Evolutionary conservation across 2,797 vertebrate species (phyloP), one percentile per base, ranked within the genome.

Genomic region (Trematomus bernacchii): DNA sequence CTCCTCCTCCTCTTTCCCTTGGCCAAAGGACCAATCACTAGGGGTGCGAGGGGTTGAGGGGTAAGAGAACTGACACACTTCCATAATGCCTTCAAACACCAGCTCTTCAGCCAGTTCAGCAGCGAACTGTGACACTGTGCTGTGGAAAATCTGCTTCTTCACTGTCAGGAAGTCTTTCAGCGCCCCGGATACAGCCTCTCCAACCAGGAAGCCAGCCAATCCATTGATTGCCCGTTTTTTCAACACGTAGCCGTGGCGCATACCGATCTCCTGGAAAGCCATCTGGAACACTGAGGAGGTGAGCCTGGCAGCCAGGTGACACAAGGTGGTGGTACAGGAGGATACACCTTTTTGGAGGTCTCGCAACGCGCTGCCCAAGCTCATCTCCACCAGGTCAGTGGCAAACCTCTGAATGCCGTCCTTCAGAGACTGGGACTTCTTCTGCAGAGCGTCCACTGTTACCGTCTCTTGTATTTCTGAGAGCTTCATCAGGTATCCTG

Each of bases 31-130:
- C 83, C 93, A 93, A 64, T 94, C 76, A 10, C 93, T 96, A 10
- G 91, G 85, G 61, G 93, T 94, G 16, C 94, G 91, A 71, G 97
- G 97, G 10, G 97, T 97, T 0, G 96, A 96, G 10, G 97, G 97
- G 84, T 96, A 96, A 0, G 98, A 99, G 91, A 99, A 99, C 87
- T 99, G 98, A 85, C 98, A 99, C 1, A 99, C 98, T 91, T 99
- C 98, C 98, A 99, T 99, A 51, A 99, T 97, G 46, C 98, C 98
- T 92, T 99, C 98, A 91, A 99, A 99, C 66, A 99, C 95, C 66
- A 99, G 95, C 48, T 99, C 98, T 89, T 99, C 98, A 3, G 98
- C 96, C 21, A 99, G 94, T 84, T 99, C 97, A 8, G 97, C 95
- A 5, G 98, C 98, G 66, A 99, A 99, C 8, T 91, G 91, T 0